Evolutionary conservation across 2,797 vertebrate genomes (phyloP).

Genomic region (Eremophila alpestris): DNA sequence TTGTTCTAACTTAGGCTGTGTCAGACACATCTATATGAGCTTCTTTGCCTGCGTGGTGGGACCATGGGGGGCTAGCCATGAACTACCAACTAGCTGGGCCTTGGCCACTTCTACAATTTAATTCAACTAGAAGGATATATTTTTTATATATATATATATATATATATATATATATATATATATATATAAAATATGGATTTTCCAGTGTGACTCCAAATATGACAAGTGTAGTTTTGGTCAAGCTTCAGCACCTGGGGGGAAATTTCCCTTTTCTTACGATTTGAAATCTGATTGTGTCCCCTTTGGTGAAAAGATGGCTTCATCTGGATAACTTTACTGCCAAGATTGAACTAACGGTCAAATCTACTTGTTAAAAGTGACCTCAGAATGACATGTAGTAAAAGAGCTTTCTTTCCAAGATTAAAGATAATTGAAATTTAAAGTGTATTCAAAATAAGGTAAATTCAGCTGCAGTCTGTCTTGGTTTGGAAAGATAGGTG

Average conservation of each 20-base stretch:
- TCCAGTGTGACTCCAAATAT: neutral
- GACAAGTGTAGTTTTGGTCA: neutral
- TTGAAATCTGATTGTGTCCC: neutral
- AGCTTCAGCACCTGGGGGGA: neutral
- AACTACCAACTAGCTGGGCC: neutral
- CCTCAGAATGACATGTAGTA: neutral
- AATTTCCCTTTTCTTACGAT: neutral
- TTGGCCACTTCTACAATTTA: neutral
- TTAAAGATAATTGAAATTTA: neutral
- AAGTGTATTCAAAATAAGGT: neutral
- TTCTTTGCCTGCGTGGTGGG: neutral
- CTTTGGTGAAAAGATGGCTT: neutral
- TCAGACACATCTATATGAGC: neutral
- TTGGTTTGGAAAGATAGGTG: too few species aligned
- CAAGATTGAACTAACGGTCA: neutral
- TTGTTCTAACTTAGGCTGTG: neutral
- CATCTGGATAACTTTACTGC: neutral
- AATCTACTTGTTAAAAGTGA: neutral
- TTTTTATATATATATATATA: too few species aligned
- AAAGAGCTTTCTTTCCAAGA: neutral
- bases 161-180: too few species aligned
- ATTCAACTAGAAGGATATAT: neutral
- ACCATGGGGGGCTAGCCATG: neutral
- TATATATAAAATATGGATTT: neutral
- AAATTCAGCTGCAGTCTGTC: neutral